Base-by-base conservation (phyloP, 2,888 invertebrate genomes). In the Chloromyia formosa region DNA sequence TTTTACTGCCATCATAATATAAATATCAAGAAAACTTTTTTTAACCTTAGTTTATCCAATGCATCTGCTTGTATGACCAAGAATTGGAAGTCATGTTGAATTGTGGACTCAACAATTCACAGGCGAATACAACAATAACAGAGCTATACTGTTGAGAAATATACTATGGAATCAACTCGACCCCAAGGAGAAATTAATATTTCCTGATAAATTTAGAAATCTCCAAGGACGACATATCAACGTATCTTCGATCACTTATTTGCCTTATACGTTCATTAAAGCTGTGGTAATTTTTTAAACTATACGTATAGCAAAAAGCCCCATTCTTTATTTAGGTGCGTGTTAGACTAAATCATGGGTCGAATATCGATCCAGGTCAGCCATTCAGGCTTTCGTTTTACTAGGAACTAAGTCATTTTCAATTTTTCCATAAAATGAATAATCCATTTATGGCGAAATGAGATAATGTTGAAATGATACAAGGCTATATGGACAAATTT, bases 41-140 rank as follows among this genome's bases (percentile, higher is more conserved):
- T n/a, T n/a, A n/a, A n/a, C n/a, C n/a, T n/a, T n/a, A 84, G 84
- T 84, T 79, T 84, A 83, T 80, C 84, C 84, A 77, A 82, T 83
- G 79, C 84, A 84, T 80, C 79, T 84, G 77, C 81, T 84, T 80
- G 80, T 84, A 75, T 78, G 80, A 77, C 82, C 84, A 62, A 74
- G 68, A 73, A 82, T 80, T 80, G 80, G 82, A 80, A 80, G 80
- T 79, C 81, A 81, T 81, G 82, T 82, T 75, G 81, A 84, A 79
- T 80, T 84, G 80, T 84, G 84, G 84, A 84, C 84, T 80, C 84
- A 84, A 80, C 83, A 83, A 81, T 84, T 81, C 81, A 81, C 80
- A 79, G 84, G 84, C 74, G 78, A 78, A 77, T 77, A 78, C 77
- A 81, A 82, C 78, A 84, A 83, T 82, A 81, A 81, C 80, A 80